phyloP scores from a whole-genome alignment of 2,113 vertebrate genomes.

The Nannobrachium achirus region DNA sequence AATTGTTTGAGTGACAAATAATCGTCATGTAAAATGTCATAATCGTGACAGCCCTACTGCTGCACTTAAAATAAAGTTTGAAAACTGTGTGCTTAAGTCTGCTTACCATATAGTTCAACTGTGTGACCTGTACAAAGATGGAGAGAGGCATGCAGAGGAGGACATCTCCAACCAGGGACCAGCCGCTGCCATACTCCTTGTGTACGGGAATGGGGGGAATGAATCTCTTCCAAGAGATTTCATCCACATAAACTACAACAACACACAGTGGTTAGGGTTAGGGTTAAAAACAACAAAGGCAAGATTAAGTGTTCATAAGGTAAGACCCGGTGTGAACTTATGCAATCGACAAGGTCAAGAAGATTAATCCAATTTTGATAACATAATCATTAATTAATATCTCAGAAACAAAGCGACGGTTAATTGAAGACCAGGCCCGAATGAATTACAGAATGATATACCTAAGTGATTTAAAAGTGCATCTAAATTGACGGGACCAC shows the following conservation, averaged over 20 bases:
- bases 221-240: constrained; percentile 86
- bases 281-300: neutral
- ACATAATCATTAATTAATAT: too few relatives aligned
- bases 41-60: too few relatives aligned
- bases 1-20: too few relatives aligned
- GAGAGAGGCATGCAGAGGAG: constrained; percentile 93
- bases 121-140: constrained; percentile 89
- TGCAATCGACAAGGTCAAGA: neutral
- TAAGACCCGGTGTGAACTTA: neutral
- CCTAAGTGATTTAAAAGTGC: neutral
- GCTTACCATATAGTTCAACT: constrained; percentile 93
- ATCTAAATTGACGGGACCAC: too few relatives aligned
- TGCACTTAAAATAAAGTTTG: too few relatives aligned
- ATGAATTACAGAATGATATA: neutral
- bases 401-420: neutral
- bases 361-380: too few relatives aligned
- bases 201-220: constrained; percentile 86
- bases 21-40: too few relatives aligned
- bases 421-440: neutral
- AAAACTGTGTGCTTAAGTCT: constrained; percentile 56
- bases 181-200: constrained; percentile 85
- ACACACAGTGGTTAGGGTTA: neutral
- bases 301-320: too few relatives aligned
- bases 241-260: constrained; percentile 84
- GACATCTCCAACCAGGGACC: constrained; percentile 90